These are phyloP conservation scores for Phalera bucephala DNA, from an alignment of 2,888 invertebrate species.

Conservation along the genomic window DNA sequence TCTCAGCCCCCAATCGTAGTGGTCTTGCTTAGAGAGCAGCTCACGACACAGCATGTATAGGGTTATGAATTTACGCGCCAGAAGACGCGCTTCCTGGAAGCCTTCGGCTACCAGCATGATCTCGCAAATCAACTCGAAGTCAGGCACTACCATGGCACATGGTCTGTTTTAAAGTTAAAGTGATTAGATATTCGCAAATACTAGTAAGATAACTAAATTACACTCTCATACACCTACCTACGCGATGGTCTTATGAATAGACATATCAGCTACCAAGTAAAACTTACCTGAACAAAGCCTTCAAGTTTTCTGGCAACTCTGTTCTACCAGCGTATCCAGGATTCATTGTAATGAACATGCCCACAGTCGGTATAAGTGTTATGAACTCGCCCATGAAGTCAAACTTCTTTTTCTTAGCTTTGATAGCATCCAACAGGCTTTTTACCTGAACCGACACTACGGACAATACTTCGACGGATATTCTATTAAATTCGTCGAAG, in stretches of 20 bases:
- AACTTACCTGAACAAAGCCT: slow-evolving; percentile 84
- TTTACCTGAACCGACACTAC: slow-evolving; percentile 98
- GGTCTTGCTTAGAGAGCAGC: slow-evolving; percentile 96
- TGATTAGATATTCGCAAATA: no score
- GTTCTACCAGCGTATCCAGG: slow-evolving; percentile 97
- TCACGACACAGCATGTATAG: slow-evolving; percentile 94
- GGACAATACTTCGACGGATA: slow-evolving; percentile 96
- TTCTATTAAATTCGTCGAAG: slow-evolving; percentile 98
- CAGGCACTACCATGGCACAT: slow-evolving; percentile 98
- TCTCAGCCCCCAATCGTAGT: slow-evolving; percentile 97
- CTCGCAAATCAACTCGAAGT: slow-evolving; percentile 97
- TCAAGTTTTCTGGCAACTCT: slow-evolving; percentile 92
- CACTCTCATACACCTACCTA: no score
- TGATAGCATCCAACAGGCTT: slow-evolving; percentile 93
- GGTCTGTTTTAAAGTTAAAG: slow-evolving; percentile 83
- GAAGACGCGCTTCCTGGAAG: slow-evolving; percentile 94
- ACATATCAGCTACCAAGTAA: no score
- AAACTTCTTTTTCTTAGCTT: slow-evolving; percentile 90
- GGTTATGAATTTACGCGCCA: slow-evolving; percentile 97
- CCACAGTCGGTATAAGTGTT: slow-evolving; percentile 88
- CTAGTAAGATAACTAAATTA: no score
- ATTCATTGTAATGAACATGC: slow-evolving; percentile 98
- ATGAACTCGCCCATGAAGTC: slow-evolving; percentile 94
- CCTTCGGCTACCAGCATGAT: slow-evolving; percentile 98
- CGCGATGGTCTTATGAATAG: no score